Base-by-base conservation (phyloP, 2,888 invertebrate genomes). In the Baronia brevicornis region DNA sequence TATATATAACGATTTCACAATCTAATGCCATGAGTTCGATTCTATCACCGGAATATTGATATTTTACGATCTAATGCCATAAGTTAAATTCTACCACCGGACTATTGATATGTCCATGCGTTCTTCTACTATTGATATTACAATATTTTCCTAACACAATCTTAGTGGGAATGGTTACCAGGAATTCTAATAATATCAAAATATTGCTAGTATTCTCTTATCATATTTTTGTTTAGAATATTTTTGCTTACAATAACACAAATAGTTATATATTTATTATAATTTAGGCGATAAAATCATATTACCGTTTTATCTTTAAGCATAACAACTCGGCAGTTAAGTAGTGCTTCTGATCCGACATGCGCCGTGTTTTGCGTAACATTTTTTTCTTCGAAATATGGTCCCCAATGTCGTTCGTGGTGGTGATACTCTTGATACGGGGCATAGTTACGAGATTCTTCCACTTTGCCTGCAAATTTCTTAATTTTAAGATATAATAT, bases 361-460 rank as follows among this genome's bases (percentile, higher is more conserved):
- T 90, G 89, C 3, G 88, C 86, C 6, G 86, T 84, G 45, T 88
- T 78, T 52, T 86, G 84, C 3, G 87, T 86, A 41, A 86, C 86
- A 49, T 86, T 87, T 37, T 72, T 72, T 36, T 87, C 85, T 53
- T 90, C 90, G 50, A 90, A 90, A 63, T 89, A 90, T 26, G 90
- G 90, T 12, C 91, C 91, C 88, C 90, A 90, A 56, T 91, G 91
- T 40, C 88, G 87, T 46, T 89, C 89, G 55, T 90, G 89, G 51
- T 90, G 89, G 52, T 89, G 89, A 51, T 89, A 87, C 29, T 85
- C 75, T 44, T 86, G 87, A 45, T 73, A 75, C 5, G 75, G 70
- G 13, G 72, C 68, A 58, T 70, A 77, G 37, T 77, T 69, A 11
- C 78, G 75, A 11, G 74, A 54, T 13, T 84, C 82, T 48, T 82